A percentile compares a stretch with the other conserved stretches of the same genome.
Conservation (phyloP, 2,797 vertebrate species). For the Chaunax sp. region DNA sequence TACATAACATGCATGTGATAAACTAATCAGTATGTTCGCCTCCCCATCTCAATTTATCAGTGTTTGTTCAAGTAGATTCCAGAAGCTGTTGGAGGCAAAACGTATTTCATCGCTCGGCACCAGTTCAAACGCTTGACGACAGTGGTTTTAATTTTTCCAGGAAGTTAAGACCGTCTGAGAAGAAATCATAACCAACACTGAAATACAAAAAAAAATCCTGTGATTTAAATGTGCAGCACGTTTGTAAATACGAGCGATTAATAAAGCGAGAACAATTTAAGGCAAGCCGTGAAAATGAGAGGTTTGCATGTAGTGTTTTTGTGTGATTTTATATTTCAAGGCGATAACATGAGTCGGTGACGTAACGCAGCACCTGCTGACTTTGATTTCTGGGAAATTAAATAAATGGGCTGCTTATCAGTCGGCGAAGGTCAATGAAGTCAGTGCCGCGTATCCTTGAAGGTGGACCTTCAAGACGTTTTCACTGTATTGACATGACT, state of each 20-base stretch:
- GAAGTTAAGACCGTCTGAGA: not conserved
- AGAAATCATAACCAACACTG: not conserved
- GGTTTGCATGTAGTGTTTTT: not conserved
- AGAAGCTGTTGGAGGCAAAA: not conserved
- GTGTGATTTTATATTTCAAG: not conserved
- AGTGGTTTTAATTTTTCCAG: not conserved
- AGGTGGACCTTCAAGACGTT: not conserved
- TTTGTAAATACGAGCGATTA: not conserved
- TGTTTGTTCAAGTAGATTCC: constrained; percentile 23
- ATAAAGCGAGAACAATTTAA: too few species aligned
- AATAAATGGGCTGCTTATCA: constrained; percentile 11
- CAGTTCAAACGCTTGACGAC: too few species aligned
- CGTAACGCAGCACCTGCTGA: not conserved
- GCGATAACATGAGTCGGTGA: not conserved
- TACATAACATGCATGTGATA: constrained; percentile 6
- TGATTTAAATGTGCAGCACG: not conserved
- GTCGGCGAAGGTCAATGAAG: constrained; percentile 18
- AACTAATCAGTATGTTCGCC: constrained; percentile 13
- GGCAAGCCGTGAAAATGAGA: not conserved
- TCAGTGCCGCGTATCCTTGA: not conserved
- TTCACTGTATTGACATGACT: not conserved
- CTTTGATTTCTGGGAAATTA: constrained; percentile 12
- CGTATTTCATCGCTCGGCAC: too few species aligned
- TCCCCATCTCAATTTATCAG: constrained; percentile 23
- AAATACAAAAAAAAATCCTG: too few species aligned